Evolutionary conservation across 2,888 invertebrate genomes (phyloP).

Genomic region (Catocala fraxini): DNA sequence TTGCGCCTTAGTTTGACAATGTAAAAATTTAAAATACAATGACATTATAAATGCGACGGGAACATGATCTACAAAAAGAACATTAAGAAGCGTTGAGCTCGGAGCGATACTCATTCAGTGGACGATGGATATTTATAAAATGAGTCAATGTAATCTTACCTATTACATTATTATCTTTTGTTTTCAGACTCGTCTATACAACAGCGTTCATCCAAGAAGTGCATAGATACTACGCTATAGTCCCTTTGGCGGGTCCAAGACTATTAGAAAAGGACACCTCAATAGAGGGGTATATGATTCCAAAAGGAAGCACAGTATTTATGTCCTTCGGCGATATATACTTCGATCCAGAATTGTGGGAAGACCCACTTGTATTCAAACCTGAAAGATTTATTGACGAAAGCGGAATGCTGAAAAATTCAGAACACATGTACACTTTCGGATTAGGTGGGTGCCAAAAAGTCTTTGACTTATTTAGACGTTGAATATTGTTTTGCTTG

Average conservation of each 20-base stretch:
- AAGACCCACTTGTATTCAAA: slow-evolving; percentile 86
- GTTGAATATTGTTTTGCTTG: slow-evolving; percentile 2
- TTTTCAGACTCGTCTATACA: slow-evolving; percentile 82
- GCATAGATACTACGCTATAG: slow-evolving; percentile 85
- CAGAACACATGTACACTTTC: slow-evolving; percentile 89
- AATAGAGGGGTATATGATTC: slow-evolving; percentile 77
- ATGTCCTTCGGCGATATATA: slow-evolving; percentile 85
- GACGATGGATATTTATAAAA: no score
- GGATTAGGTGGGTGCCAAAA: slow-evolving; percentile 87
- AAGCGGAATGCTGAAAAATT: slow-evolving; percentile 80
- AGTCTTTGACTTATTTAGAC: slow-evolving; percentile 9
- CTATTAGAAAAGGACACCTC: slow-evolving; percentile 66
- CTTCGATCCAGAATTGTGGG: slow-evolving; percentile 85
- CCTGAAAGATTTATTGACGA: slow-evolving; percentile 89
- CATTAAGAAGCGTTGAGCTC: no score
- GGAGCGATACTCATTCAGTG: no score
- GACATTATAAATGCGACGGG: no score
- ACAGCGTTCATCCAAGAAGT: slow-evolving; percentile 87
- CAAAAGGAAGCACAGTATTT: slow-evolving; percentile 85
- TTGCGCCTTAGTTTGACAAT: no score
- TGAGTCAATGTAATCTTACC: no score
- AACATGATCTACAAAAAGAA: no score
- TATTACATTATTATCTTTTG: neutral
- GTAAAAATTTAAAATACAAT: no score
- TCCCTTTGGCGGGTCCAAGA: slow-evolving; percentile 87